phyloP scores from a whole-genome alignment of 2,888 invertebrate genomes.

The Ashinkailepas kermadecensis region DNA sequence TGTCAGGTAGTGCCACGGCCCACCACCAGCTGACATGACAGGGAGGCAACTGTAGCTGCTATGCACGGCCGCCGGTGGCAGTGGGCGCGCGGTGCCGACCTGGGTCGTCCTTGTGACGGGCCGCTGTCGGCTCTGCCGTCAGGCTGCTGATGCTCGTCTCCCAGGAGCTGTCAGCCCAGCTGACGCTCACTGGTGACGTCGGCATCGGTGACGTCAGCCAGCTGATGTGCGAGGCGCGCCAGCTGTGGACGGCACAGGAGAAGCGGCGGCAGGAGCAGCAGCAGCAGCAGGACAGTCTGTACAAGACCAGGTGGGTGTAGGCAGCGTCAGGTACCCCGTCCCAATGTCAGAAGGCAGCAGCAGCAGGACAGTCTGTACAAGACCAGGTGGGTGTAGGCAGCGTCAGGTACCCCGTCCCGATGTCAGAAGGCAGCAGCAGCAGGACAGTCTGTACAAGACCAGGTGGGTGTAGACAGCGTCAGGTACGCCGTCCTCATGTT shows the following conservation, averaged over 20 bases:
- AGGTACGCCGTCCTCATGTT: too few species aligned
- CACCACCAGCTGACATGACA: too few species aligned
- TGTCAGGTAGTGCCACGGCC: too few species aligned
- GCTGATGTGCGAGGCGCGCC: background rate
- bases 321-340: too few species aligned
- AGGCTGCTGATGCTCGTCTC: background rate
- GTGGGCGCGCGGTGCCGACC: too few species aligned
- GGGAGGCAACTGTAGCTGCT: too few species aligned
- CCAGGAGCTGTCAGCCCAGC: background rate
- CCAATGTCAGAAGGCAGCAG: background rate
- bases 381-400: background rate
- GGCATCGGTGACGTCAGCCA: background rate
- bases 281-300: conserved; percentile 11
- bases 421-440: background rate
- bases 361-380: conserved; percentile 8
- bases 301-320: background rate
- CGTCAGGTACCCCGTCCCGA: too few species aligned
- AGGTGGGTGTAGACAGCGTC: background rate
- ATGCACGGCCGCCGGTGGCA: too few species aligned
- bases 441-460: conserved; percentile 2
- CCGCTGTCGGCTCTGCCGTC: background rate
- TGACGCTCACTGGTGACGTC: background rate
- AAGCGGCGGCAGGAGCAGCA: background rate
- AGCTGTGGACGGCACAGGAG: background rate
- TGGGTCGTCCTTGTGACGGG: too few species aligned